Percentiles rank a stretch among this genome's conserved stretches.
Evolutionary conservation across 2,113 vertebrate species (phyloP).

Genomic region (Toxostoma redivivum): DNA sequence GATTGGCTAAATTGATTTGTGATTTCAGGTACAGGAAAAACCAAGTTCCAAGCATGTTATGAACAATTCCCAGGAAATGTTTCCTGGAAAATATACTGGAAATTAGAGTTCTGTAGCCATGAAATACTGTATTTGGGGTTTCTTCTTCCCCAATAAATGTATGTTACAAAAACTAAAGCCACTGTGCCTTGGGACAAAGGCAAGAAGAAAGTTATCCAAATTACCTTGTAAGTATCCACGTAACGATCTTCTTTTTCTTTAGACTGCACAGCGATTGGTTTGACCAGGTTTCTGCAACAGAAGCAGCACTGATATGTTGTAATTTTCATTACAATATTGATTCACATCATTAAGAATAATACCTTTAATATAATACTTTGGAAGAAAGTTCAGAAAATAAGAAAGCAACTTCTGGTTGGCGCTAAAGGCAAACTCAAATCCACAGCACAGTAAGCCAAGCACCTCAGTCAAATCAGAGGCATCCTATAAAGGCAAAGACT

Average conservation of each 20-base stretch:
- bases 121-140: not conserved
- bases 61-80: not conserved
- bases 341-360: not conserved
- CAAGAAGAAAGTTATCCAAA: not conserved
- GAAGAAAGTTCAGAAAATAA: not conserved
- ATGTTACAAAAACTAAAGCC: not conserved
- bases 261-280: slow-evolving; percentile 96
- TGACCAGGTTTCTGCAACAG: slow-evolving; percentile 85
- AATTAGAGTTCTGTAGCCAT: not conserved
- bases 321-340: not conserved
- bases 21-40: not conserved
- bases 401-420: not conserved
- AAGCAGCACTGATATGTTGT: not conserved
- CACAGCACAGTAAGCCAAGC: not conserved
- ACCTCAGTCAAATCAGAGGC: not conserved
- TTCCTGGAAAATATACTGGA: not conserved
- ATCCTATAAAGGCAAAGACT: not conserved
- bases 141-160: not conserved
- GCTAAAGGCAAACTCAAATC: not conserved
- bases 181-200: not conserved
- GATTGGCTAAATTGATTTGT: not conserved
- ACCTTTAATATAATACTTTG: not conserved
- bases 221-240: slow-evolving; percentile 94
- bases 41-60: not conserved
- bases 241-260: slow-evolving; percentile 99